Evolutionary conservation across 2,797 vertebrate species (phyloP).

Genomic region (Geotrypetes seraphini): DNA sequence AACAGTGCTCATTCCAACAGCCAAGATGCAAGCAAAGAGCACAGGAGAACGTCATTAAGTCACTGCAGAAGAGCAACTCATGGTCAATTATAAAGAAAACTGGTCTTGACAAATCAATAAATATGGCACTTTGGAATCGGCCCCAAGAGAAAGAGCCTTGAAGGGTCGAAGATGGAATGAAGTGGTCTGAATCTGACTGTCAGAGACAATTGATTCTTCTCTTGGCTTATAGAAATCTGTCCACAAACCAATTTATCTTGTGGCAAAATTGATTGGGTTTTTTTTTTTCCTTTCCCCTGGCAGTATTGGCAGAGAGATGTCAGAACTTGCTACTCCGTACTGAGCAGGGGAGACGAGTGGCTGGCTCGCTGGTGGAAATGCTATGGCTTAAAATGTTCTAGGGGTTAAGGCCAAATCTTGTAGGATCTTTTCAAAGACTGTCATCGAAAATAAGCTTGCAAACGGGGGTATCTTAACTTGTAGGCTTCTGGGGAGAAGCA

Average conservation of each 20-base stretch:
- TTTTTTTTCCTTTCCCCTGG: constrained; percentile 1
- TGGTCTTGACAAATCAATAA: background rate
- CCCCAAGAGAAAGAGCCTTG: background rate
- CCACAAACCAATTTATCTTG: constrained; percentile 1
- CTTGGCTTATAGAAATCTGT: background rate
- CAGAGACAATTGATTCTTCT: constrained; percentile 5
- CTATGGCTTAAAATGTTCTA: no score
- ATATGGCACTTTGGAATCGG: background rate
- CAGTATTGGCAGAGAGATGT: constrained; percentile 5
- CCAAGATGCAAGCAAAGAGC: no score
- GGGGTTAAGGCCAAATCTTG: no score
- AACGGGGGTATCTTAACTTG: no score
- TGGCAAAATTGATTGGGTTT: constrained; percentile 8
- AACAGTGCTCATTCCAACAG: no score
- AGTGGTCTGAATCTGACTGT: background rate
- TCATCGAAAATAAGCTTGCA: no score
- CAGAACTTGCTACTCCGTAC: constrained; percentile 8
- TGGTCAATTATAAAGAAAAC: background rate
- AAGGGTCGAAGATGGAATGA: background rate
- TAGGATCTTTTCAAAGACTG: no score
- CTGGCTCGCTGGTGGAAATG: no score
- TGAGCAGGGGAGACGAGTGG: no score
- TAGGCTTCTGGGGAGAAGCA: no score
- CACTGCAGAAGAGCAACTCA: background rate
- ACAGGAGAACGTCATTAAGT: background rate